Percentiles rank a stretch among this genome's conserved stretches.
Evolutionary conservation across 2,113 vertebrate species (phyloP).

Genomic region (Corvus cornix): DNA sequence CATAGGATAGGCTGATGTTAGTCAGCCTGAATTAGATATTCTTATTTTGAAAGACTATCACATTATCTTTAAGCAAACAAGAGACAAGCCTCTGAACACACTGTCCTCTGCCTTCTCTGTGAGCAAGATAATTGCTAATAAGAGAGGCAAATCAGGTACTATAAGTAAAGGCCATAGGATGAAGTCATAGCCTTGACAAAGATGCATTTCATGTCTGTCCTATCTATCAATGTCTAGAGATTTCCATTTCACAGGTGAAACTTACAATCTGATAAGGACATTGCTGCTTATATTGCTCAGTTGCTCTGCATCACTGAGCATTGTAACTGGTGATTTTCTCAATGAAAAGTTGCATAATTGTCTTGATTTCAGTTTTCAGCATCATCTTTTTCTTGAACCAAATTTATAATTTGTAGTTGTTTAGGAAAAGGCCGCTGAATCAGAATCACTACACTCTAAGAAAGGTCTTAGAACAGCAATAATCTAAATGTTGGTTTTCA

Average conservation of each 20-base stretch:
- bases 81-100: background rate
- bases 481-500: background rate
- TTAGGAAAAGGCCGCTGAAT: background rate
- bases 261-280: slow-evolving; percentile 23
- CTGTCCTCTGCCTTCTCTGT: background rate
- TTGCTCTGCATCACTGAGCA: background rate
- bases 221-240: background rate
- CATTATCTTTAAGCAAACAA: background rate
- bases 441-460: background rate
- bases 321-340: background rate
- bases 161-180: background rate
- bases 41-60: background rate
- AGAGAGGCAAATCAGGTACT: background rate
- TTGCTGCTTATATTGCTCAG: background rate
- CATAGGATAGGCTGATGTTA: background rate
- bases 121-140: background rate
- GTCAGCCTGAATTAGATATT: background rate
- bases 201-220: background rate
- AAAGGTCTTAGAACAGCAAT: background rate
- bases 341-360: background rate
- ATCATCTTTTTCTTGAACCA: background rate
- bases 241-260: slow-evolving; percentile 32
- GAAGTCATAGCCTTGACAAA: background rate
- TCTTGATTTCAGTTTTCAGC: background rate
- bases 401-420: background rate